Conservation (phyloP, 2,113 vertebrate genomes). For the Corythaeola cristata region DNA sequence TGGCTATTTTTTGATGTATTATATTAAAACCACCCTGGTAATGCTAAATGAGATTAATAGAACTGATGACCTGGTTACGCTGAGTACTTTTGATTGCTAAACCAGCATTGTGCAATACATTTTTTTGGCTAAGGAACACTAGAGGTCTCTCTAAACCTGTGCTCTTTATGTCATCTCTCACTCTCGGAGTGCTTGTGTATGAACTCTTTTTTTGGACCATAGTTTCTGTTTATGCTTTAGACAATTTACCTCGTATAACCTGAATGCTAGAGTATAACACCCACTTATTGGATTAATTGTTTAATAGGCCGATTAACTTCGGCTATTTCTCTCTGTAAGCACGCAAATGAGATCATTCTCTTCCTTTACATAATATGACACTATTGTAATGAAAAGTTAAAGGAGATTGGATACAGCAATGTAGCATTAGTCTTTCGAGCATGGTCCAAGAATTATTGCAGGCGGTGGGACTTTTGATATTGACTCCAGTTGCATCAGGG, state of each 20-base stretch:
- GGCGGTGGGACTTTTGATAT: background rate
- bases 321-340: slow-evolving; percentile 30
- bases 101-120: background rate
- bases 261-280: slow-evolving; percentile 57
- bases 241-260: slow-evolving; percentile 57
- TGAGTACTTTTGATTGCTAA: background rate
- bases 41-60: background rate
- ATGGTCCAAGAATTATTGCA: background rate
- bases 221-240: slow-evolving; percentile 59
- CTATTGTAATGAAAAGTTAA: slow-evolving; percentile 2
- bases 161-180: background rate
- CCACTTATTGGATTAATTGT: slow-evolving; percentile 53
- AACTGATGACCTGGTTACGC: background rate
- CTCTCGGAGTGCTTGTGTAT: background rate
- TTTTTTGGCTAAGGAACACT: slow-evolving; percentile 46
- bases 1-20: background rate
- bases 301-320: slow-evolving; percentile 67
- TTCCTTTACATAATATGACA: slow-evolving; percentile 28
- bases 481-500: background rate
- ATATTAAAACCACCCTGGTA: background rate
- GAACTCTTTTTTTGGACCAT: slow-evolving; percentile 41
- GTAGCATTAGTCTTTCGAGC: background rate
- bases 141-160: slow-evolving; percentile 73
- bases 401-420: slow-evolving; percentile 6
- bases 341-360: slow-evolving; percentile 47